Conservation (phyloP, 2,888 invertebrate genomes). For the Acholoe squamosa region DNA sequence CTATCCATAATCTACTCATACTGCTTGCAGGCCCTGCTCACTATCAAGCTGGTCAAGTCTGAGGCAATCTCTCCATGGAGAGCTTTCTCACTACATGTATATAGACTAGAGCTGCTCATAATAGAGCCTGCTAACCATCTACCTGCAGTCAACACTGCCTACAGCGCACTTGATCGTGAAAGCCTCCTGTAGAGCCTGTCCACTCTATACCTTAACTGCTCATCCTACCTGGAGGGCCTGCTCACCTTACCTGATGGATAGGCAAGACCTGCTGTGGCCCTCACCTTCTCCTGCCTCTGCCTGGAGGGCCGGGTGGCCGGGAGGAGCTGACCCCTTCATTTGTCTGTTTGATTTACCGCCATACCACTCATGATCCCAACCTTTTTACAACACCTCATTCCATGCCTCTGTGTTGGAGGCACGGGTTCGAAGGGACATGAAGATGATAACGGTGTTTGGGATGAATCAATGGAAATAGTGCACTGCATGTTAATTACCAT, state of each 20-base stretch:
- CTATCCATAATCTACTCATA: too few relatives aligned
- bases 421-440: not conserved
- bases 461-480: not conserved
- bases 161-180: too few relatives aligned
- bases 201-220: not conserved
- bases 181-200: too few relatives aligned
- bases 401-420: not conserved
- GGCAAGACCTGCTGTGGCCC: not conserved
- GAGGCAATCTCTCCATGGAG: not conserved
- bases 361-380: not conserved
- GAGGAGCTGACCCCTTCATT: constrained; percentile 12
- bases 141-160: too few relatives aligned
- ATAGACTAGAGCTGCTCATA: too few relatives aligned
- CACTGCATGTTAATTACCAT: not conserved
- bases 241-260: constrained; percentile 11
- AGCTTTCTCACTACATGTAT: not conserved
- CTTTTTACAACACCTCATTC: constrained; percentile 10
- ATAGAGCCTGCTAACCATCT: too few relatives aligned
- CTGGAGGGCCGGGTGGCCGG: not conserved
- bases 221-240: not conserved
- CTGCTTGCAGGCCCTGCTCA: too few relatives aligned
- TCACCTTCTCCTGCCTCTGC: not conserved
- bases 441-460: not conserved
- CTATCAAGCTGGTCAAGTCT: not conserved
- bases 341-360: not conserved